Conservation (phyloP, 2,888 invertebrate species). For the Danaus chrysippus region DNA sequence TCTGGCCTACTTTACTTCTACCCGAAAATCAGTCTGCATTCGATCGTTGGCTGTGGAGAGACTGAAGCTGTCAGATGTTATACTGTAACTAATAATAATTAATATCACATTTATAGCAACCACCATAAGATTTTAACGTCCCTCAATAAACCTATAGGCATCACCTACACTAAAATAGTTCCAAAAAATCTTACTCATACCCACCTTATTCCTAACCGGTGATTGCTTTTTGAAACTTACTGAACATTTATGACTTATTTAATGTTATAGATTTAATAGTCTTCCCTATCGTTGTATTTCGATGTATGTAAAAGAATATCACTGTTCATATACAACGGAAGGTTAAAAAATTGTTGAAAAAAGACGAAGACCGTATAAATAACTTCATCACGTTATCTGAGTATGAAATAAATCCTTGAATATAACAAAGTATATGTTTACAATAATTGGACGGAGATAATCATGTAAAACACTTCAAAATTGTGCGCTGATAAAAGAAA, state of each 20-base stretch:
- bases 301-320: conserved; percentile 19
- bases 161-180: conserved; percentile 18
- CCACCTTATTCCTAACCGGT: conserved; percentile 13
- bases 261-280: conserved; percentile 20
- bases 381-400: neutral
- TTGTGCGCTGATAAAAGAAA: conserved; percentile 63
- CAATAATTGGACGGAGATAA: conserved; percentile 67
- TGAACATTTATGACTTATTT: conserved; percentile 26
- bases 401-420: conserved; percentile 7
- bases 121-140: conserved; percentile 34
- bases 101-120: conserved; percentile 74
- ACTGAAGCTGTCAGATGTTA: conserved; percentile 44
- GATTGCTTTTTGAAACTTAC: conserved; percentile 27
- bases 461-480: conserved; percentile 53
- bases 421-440: conserved; percentile 16
- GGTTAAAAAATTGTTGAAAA: conserved; percentile 12
- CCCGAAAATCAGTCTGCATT: conserved; percentile 76
- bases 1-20: conserved; percentile 72
- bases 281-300: conserved; percentile 31
- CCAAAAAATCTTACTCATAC: conserved; percentile 10
- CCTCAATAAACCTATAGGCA: conserved; percentile 15
- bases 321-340: conserved; percentile 1
- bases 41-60: conserved; percentile 62
- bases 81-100: conserved; percentile 61
- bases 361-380: conserved; percentile 9